Evolutionary conservation across 92 coral and sea anemone species (phyloP).

Genomic region (Pocillopora meandrina): DNA sequence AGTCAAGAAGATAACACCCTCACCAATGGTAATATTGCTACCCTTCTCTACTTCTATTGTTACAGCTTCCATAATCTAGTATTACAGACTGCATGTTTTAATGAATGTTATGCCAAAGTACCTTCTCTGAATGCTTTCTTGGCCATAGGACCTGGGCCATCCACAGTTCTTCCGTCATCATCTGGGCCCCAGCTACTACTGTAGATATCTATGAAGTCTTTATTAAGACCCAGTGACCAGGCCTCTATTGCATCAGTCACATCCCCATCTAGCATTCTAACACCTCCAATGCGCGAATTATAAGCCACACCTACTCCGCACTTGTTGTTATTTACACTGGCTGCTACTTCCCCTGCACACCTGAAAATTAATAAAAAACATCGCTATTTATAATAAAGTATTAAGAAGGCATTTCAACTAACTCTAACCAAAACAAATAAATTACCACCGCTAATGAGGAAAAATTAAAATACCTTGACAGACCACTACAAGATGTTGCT

Average conservation of each 20-base stretch:
- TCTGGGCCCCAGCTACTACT: constrained; percentile 99
- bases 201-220: constrained; percentile 86
- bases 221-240: constrained; percentile 76
- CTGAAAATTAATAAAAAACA: constrained; percentile 37
- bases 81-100: too few species aligned
- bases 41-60: too few species aligned
- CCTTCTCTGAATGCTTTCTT: constrained; percentile 93
- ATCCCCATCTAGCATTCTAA: constrained; percentile 99
- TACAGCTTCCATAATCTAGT: too few species aligned
- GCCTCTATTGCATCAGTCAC: constrained; percentile 96
- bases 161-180: constrained; percentile 95
- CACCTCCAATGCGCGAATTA: constrained; percentile 94
- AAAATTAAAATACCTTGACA: too few species aligned
- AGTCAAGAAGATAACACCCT: too few species aligned
- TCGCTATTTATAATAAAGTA: too few species aligned
- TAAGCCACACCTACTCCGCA: constrained; percentile 99
- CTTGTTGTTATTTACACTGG: constrained; percentile 64
- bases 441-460: too few species aligned
- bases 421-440: too few species aligned
- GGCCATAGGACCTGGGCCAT: constrained; percentile 95
- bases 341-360: constrained; percentile 99
- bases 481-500: too few species aligned
- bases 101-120: neutral
- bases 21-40: too few species aligned
- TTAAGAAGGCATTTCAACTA: too few species aligned